Base-by-base conservation (phyloP, 2,113 vertebrate genomes). In the Pseudopipra pipra region DNA sequence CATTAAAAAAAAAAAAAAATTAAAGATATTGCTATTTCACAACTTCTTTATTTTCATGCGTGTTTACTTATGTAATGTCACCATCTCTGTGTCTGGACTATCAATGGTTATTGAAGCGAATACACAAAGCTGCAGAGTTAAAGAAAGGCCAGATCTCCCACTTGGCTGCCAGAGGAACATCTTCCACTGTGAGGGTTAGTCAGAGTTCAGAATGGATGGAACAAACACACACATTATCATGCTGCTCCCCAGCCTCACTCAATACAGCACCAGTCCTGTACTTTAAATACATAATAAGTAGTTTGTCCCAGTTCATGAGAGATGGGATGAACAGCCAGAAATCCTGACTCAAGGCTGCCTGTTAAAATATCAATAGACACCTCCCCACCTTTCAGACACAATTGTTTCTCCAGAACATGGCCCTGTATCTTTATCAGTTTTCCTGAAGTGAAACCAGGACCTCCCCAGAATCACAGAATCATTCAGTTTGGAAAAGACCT, bases 161-260 rank as follows among this genome's bases (percentile, higher is more conserved):
- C 46, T 85, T 37, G 52, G 71, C 71, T 94, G 90, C 75, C 75
- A 94, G 33, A 49, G 73, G 31, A 94, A 85, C 87, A 87, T 61
- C 43, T 61, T 79, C 75, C 35, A 17, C 66, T 81, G 59, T 66
- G 70, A 90, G 71, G 90, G 90, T 93, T 85, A 96, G 80, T 71
- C 46, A 66, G 90, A 94, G 93, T 94, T 94, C 90, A 91, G 79
- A 33, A 74, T 61, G 75, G 61, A 61, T 22, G 83, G 83, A 65
- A 94, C 90, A 88, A 88, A 91, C 79, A 88, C 65, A 24, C 21
- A 78, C 66, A 65, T 68, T 33, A 85, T 52, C 79, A 81, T 65
- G 61, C 83, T 78, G 65, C 62, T 87, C 54, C 49, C 44, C 59
- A 81, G 55, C 41, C 46, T 88, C 62, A 27, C 55, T 39, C 80